Percentiles rank a stretch among this genome's conserved stretches.
These are phyloP conservation scores for Anguilla marmorata DNA, from an alignment of 2,797 vertebrate species.

Conservation along the genomic window DNA sequence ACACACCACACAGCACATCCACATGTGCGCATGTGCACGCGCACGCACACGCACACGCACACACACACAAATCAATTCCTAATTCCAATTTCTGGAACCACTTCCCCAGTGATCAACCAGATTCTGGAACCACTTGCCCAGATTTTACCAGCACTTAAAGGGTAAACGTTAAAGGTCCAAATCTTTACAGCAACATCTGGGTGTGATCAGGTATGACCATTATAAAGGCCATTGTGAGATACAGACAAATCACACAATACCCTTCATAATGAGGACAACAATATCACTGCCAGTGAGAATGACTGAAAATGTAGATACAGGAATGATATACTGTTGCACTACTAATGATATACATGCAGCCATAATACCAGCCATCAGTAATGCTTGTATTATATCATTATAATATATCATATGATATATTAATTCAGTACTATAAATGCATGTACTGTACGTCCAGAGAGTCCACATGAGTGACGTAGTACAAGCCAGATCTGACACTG, in stretches of 20 bases:
- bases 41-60: background rate
- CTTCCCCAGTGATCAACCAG: background rate
- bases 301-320: too few species aligned
- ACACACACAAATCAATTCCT: background rate
- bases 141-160: too few species aligned
- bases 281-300: background rate
- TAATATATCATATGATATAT: background rate
- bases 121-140: background rate
- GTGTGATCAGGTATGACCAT: too few species aligned
- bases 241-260: background rate
- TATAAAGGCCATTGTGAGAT: too few species aligned
- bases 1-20: background rate
- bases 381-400: background rate
- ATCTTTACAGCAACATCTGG: background rate
- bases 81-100: background rate
- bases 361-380: background rate
- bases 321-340: background rate
- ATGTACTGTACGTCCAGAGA: background rate
- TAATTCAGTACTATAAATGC: background rate
- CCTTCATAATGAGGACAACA: background rate
- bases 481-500: background rate
- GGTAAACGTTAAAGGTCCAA: too few species aligned
- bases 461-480: background rate
- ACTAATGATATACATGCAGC: background rate
- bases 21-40: background rate